These are phyloP conservation scores for Helicoverpa assulta DNA, from an alignment of 2,888 invertebrate species.

Conservation along the genomic window DNA sequence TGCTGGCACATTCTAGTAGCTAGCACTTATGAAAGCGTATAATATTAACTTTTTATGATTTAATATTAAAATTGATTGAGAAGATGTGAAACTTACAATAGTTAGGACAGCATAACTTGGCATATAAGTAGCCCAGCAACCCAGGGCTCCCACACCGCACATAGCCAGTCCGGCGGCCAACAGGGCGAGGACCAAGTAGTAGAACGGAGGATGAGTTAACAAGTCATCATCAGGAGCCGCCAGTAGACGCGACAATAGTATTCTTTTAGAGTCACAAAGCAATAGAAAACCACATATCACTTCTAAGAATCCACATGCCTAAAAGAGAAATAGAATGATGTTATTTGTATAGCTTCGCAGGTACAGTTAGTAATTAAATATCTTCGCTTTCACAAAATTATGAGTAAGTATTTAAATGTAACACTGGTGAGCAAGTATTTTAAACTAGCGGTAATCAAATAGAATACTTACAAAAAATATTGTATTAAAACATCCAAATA, in stretches of 20 bases:
- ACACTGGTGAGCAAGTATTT: too few species aligned
- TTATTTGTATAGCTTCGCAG: not conserved
- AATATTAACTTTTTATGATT: not conserved
- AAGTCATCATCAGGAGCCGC: conserved; percentile 90
- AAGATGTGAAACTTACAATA: conserved; percentile 88
- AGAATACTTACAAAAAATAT: conserved; percentile 90
- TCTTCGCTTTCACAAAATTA: not conserved
- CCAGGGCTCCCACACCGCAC: conserved; percentile 92
- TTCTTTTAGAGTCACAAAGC: conserved; percentile 92
- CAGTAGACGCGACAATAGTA: conserved; percentile 93
- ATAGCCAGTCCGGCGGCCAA: conserved; percentile 93
- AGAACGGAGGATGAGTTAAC: conserved; percentile 93
- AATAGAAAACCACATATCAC: conserved; percentile 93
- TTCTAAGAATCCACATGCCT: conserved; percentile 93
- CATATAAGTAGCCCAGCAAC: conserved; percentile 95
- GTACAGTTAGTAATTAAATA: not conserved
- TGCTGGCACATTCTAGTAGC: not conserved
- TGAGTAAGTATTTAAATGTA: too few species aligned
- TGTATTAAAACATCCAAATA: conserved; percentile 92
- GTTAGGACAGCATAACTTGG: conserved; percentile 93
- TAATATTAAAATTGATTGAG: too few species aligned
- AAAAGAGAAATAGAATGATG: conserved; percentile 59
- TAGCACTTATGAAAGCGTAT: not conserved
- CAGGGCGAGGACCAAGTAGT: conserved; percentile 93
- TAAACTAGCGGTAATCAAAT: not conserved